Conservation (phyloP, 2,113 vertebrate species). For the Cyanoramphus novaezelandiae region DNA sequence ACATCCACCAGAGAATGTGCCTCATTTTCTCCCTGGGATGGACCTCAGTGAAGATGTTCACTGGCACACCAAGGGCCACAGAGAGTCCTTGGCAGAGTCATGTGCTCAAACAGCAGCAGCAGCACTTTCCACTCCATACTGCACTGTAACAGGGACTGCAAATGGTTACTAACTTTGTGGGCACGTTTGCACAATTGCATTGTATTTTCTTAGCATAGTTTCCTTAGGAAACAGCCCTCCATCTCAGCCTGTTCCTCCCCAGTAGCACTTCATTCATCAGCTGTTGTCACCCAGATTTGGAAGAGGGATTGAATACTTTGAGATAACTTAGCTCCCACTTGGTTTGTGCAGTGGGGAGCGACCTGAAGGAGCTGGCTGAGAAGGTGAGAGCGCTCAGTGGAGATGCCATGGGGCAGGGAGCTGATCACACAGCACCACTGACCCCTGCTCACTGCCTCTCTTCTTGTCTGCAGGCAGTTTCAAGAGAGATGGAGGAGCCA, state of each 20-base stretch:
- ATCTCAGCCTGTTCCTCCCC: background rate
- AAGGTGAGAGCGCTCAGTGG: background rate
- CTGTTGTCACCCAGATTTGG: background rate
- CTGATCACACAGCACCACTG: background rate
- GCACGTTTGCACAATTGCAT: accelerated
- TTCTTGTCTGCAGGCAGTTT: background rate
- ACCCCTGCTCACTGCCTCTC: background rate
- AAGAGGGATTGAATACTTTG: background rate
- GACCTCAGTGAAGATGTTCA: accelerated
- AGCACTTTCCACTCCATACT: background rate
- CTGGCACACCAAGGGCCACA: accelerated
- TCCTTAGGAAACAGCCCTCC: background rate
- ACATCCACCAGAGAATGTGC: accelerated
- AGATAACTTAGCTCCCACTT: background rate
- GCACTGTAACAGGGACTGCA: accelerated
- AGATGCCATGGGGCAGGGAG: background rate
- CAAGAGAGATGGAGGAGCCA: background rate
- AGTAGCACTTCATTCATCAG: background rate
- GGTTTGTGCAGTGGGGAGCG: background rate
- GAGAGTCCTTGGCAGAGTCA: background rate
- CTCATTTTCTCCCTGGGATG: background rate
- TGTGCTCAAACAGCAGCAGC: background rate
- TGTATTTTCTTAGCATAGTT: background rate
- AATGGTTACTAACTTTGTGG: background rate
- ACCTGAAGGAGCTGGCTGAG: background rate